Base-by-base conservation (phyloP, 1,140 invertebrate genomes). In the Trigoniulus corallinus region DNA sequence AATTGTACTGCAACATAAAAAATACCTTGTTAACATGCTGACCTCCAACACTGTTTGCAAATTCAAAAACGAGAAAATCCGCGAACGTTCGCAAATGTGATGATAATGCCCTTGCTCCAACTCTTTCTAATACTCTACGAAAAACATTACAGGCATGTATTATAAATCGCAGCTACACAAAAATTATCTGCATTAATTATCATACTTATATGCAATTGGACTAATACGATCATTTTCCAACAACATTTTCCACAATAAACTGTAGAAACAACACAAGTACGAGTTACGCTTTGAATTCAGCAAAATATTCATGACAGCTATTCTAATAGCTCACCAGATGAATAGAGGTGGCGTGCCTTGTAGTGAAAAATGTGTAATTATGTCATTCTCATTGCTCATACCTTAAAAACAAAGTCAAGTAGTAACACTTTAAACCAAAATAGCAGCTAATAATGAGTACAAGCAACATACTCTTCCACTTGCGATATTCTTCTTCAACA, bases 311-410 rank as follows among this genome's bases (percentile, higher is more conserved):
- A n/a, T n/a, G n/a, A n/a, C n/a, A n/a, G n/a, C n/a, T n/a, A n/a
- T n/a, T n/a, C n/a, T n/a, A n/a, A n/a, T 34, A 15, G 18, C 56
- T 57, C 58, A 67, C 66, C 69, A 70, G 18, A 71, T 54, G 62
- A 97, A 96, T 7, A 96, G 64, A 1, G 86, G 82, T 24, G 86
- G 84, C 2, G 86, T 88, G 24, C 83, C 81, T 41, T 85, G 82
- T 2, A 86, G 81, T 1, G 89, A 88, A 63, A 96, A 97, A 64
- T 96, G 91, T 2, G 87, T 78, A 56, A 96, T 89, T 13, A 94
- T 89, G 62, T 96, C 91, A 62, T 88, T 89, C 63, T 96, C 92
- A 67, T 92, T 94, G 22, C 79, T 89, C 88, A 95, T 95, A 0
- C 86, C 65, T 67, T 47, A 44, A 60, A 55, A 29, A 48, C 53